These are phyloP conservation scores for Sycobia sp. DNA, from an alignment of 1,140 invertebrate species.

Conservation along the genomic window DNA sequence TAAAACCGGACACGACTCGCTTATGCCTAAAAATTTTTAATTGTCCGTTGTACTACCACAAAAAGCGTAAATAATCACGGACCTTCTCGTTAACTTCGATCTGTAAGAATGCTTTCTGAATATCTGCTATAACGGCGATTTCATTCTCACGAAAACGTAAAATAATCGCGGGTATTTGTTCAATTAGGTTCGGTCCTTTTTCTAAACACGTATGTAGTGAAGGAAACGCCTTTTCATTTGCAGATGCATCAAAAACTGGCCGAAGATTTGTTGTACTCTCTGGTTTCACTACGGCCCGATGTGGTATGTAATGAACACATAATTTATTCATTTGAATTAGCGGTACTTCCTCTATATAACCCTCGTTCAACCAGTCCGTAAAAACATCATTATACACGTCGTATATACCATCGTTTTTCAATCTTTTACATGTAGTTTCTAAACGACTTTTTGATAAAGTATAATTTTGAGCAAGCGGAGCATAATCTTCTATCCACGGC, in stretches of 20 bases:
- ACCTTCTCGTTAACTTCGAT: constrained; percentile 29
- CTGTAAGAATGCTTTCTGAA: constrained; percentile 41
- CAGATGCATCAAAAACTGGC: constrained; percentile 48
- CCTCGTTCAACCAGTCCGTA: constrained; percentile 40
- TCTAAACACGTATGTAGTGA: constrained; percentile 43
- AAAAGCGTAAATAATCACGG: constrained; percentile 7
- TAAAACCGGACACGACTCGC: constrained; percentile 25
- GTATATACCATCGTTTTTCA: constrained; percentile 35
- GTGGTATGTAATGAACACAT: constrained; percentile 45
- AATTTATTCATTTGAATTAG: constrained; percentile 24
- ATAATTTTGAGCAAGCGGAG: constrained; percentile 37
- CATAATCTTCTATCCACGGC: constrained; percentile 45
- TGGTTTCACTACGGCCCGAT: constrained; percentile 46
- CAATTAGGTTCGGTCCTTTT: constrained; percentile 29
- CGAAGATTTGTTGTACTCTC: constrained; percentile 40
- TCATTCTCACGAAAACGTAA: constrained; percentile 31
- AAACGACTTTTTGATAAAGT: constrained; percentile 36
- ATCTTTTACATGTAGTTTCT: constrained; percentile 35
- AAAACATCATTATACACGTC: constrained; percentile 49
- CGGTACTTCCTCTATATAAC: constrained; percentile 44
- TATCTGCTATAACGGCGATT: constrained; percentile 38
- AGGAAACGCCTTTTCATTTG: constrained; percentile 32
- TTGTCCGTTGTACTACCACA: constrained; percentile 36
- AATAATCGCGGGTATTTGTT: constrained; percentile 1
- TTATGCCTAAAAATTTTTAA: constrained; percentile 16